A percentile compares a stretch with the other conserved stretches of the same genome.
Conservation (phyloP, 2,797 vertebrate genomes). For the Silurus lanzhouensis region DNA sequence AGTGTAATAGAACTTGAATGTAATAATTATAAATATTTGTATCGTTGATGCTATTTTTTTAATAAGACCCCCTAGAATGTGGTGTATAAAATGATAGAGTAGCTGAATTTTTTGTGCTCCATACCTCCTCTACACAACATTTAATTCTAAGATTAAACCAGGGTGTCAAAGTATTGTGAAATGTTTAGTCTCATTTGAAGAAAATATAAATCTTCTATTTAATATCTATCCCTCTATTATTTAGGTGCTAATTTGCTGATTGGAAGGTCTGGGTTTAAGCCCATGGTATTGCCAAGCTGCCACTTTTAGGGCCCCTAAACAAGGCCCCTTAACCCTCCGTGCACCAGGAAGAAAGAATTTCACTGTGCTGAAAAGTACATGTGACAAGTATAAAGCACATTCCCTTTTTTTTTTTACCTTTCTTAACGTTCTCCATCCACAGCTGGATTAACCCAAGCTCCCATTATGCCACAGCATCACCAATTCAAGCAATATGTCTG, state of each 20-base stretch:
- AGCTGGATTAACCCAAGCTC: not conserved
- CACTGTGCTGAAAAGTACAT: too few species aligned
- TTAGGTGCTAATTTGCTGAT: too few species aligned
- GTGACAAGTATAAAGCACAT: not conserved
- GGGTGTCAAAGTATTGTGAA: not conserved
- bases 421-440: not conserved
- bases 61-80: not conserved
- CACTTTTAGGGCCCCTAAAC: too few species aligned
- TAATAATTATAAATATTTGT: too few species aligned
- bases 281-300: too few species aligned
- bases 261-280: too few species aligned
- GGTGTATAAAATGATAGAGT: not conserved
- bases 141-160: not conserved
- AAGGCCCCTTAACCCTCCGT: too few species aligned
- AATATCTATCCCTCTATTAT: not conserved
- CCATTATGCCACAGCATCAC: not conserved
- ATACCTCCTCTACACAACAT: not conserved
- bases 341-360: too few species aligned
- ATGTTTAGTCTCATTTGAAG: not conserved
- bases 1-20: too few species aligned
- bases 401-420: not conserved
- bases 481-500: not conserved
- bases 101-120: not conserved
- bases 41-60: too few species aligned
- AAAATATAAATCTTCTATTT: not conserved